Evolutionary conservation across 1,140 invertebrate genomes (phyloP).

Genomic region (Neodiprion virginianus): DNA sequence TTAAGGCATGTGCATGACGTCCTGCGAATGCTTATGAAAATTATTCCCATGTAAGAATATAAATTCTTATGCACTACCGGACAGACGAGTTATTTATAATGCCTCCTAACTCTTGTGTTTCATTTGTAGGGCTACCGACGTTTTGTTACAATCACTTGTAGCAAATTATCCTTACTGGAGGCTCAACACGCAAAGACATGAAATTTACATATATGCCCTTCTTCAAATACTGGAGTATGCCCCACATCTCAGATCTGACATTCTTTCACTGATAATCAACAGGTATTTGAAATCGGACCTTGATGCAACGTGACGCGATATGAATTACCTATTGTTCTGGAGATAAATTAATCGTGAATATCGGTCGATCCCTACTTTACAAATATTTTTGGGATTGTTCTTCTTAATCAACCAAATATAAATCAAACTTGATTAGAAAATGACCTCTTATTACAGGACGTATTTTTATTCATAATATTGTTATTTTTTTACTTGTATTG

Average conservation of each 20-base stretch:
- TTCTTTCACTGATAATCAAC: slow-evolving; percentile 72
- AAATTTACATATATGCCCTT: slow-evolving; percentile 71
- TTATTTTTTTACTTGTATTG: too few species aligned
- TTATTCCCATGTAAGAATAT: slow-evolving; percentile 69
- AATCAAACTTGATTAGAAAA: slow-evolving; percentile 18
- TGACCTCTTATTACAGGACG: background rate
- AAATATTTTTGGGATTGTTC: too few species aligned
- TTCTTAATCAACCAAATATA: slow-evolving; percentile 45
- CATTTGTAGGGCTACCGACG: slow-evolving; percentile 62
- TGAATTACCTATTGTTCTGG: slow-evolving; percentile 3
- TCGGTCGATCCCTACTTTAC: too few species aligned
- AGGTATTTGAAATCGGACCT: slow-evolving; percentile 60
- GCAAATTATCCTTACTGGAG: slow-evolving; percentile 72
- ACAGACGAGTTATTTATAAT: too few species aligned
- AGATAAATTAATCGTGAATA: slow-evolving; percentile 29
- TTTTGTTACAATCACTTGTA: slow-evolving; percentile 62
- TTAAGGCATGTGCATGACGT: slow-evolving; percentile 66
- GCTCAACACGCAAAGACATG: slow-evolving; percentile 62
- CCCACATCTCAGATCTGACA: slow-evolving; percentile 64
- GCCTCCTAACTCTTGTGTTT: slow-evolving; percentile 22
- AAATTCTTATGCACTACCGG: slow-evolving; percentile 22
- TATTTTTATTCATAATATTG: too few species aligned
- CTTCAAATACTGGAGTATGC: slow-evolving; percentile 71
- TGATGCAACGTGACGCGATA: too few species aligned
- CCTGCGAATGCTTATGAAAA: slow-evolving; percentile 62